Base-by-base conservation (phyloP, 2,888 invertebrate genomes). In the Caenorhabditis sp. region DNA sequence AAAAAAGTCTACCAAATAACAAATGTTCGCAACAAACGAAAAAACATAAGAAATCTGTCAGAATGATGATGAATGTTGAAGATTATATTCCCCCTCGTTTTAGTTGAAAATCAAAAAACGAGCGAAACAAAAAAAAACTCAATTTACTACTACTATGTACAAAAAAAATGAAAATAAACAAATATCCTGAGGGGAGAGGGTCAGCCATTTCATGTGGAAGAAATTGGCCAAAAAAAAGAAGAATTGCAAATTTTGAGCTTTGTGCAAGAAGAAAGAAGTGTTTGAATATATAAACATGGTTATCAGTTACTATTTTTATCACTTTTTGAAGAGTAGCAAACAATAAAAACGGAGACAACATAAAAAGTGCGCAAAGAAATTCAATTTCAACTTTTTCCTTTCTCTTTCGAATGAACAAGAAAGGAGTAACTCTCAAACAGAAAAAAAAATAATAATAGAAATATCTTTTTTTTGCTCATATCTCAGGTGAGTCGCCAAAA, bases 11-110 rank as follows among this genome's bases (percentile, higher is more conserved):
- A 31, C 31, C 31, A 56, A 56, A 56, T 27, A 26, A 26, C 56
- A 25, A 56, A 56, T 56, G 26, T 56, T n/a, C 27, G 56, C 25
- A 17, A 27, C 56, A 27, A 56, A 56, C 27, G 20, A 14, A 56
- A 20, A 20, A 56, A 56, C 20, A 14, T n/a, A 56, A 26, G 20
- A 56, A 56, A 56, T 26, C 17, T 56, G 25, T 25, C 25, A 56
- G 17, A 56, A 56, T 26, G 27, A 25, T 56, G 56, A 56, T 56
- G 56, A 56, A 56, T 56, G 27, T 56, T 25, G 27, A 56, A 56
- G 56, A 56, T 26, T 27, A 56, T 25, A 25, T 23, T 58, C 17
- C 36, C 20, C 20, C 26, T 5, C 26, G 23, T 59, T 59, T 26
- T 53, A 10, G 5, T 23, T 10, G 53, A 53, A 23, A 53, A 53